A percentile compares a stretch with the other conserved stretches of the same genome.
Conservation (phyloP, 2,797 vertebrate species). For the Mus caroli region DNA sequence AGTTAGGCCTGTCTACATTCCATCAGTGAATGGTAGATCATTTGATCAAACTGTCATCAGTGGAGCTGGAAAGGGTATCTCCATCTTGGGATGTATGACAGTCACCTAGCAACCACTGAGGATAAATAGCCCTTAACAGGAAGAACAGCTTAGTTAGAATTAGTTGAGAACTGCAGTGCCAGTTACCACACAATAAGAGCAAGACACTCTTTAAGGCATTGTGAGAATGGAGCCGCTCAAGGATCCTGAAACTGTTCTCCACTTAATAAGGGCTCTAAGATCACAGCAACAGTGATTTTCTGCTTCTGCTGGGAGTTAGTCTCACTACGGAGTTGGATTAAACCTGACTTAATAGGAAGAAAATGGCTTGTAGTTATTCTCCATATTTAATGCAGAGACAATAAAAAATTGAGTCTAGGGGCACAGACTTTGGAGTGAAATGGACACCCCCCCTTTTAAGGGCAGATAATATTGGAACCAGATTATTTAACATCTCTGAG, state of each 20-base stretch:
- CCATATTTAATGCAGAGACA: constrained; percentile 31
- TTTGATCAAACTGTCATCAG: neutral
- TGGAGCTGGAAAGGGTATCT: neutral
- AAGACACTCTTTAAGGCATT: neutral
- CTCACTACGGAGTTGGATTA: neutral
- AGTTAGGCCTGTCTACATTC: neutral
- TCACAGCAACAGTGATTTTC: neutral
- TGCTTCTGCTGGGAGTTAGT: constrained; percentile 4
- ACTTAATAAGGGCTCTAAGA: neutral
- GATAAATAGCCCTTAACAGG: neutral
- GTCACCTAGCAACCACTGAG: neutral
- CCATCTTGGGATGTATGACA: neutral
- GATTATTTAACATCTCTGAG: neutral
- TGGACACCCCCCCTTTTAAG: neutral
- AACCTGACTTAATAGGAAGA: neutral
- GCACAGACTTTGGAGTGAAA: neutral
- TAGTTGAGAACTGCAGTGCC: neutral
- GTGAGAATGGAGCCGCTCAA: neutral
- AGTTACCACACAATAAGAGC: neutral
- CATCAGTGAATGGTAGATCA: constrained; percentile 19
- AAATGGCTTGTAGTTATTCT: neutral
- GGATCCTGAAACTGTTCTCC: neutral
- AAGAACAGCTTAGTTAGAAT: neutral
- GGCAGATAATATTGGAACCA: neutral
- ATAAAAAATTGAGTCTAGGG: constrained; percentile 8